Percentiles rank a stretch among this genome's conserved stretches.
Evolutionary conservation across 1,140 invertebrate species (phyloP).

Genomic region (Eupristina koningsbergeri): DNA sequence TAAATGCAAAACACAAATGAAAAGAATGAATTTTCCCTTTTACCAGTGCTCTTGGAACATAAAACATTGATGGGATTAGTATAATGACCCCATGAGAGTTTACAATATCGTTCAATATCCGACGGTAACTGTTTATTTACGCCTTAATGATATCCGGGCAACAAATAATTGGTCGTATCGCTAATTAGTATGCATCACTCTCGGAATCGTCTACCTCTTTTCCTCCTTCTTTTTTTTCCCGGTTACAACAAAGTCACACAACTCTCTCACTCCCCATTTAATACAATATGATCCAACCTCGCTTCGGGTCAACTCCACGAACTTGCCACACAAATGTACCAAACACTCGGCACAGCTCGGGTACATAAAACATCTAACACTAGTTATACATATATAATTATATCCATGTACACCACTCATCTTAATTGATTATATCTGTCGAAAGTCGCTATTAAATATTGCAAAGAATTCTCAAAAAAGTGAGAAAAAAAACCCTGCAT

Average conservation of each 20-base stretch:
- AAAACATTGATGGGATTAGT: not conserved
- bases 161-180: constrained; percentile 30
- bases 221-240: not conserved
- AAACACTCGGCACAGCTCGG: not conserved
- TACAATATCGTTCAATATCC: not conserved
- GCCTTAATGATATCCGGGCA: constrained; percentile 12
- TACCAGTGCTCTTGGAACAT: not conserved
- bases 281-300: not conserved
- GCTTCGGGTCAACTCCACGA: not conserved
- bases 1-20: too few species aligned
- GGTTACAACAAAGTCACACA: not conserved
- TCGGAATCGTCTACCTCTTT: constrained; percentile 8
- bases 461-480: too few species aligned
- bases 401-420: not conserved
- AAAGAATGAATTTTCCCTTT: not conserved
- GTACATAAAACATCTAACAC: too few species aligned
- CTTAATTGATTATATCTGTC: too few species aligned
- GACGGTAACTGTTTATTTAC: not conserved
- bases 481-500: too few species aligned
- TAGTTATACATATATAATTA: not conserved
- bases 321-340: constrained; percentile 11
- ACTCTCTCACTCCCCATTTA: not conserved
- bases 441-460: too few species aligned
- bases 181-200: constrained; percentile 21
- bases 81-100: not conserved